Conservation (phyloP, 2,797 vertebrate species). For the Cirrhinus mrigala region DNA sequence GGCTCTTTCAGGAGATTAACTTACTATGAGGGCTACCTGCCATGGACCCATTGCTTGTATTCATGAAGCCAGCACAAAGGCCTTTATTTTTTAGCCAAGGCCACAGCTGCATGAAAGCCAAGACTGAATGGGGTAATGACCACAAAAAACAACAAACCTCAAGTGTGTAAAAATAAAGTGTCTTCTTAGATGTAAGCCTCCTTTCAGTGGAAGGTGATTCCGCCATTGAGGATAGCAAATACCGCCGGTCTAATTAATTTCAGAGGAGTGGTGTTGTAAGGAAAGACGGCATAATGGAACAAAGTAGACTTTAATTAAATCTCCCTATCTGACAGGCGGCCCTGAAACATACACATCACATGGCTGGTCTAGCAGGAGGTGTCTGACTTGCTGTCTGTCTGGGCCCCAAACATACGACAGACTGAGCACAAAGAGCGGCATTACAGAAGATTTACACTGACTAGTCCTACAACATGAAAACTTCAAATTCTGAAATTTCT, state of each 20-base stretch:
- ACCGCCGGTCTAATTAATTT: slow-evolving; percentile 81
- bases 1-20: slow-evolving; percentile 86
- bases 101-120: slow-evolving; percentile 84
- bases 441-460: background rate
- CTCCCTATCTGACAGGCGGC: slow-evolving; percentile 76
- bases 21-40: slow-evolving; percentile 87
- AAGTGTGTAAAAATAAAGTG: slow-evolving; percentile 86
- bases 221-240: slow-evolving; percentile 68
- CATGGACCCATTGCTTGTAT: slow-evolving; percentile 82
- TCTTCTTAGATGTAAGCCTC: slow-evolving; percentile 79
- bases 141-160: slow-evolving; percentile 88
- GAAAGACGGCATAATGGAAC: slow-evolving; percentile 74
- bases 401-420: slow-evolving; percentile 39
- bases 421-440: background rate
- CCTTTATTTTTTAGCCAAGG: slow-evolving; percentile 75
- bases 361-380: slow-evolving; percentile 67
- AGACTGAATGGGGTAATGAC: slow-evolving; percentile 80
- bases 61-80: slow-evolving; percentile 80
- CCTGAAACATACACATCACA: slow-evolving; percentile 74
- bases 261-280: slow-evolving; percentile 81
- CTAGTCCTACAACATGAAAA: background rate
- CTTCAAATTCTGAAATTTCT: background rate
- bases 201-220: slow-evolving; percentile 78
- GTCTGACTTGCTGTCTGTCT: slow-evolving; percentile 57
- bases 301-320: slow-evolving; percentile 84